Percentiles rank a stretch among this genome's conserved stretches.
Evolutionary conservation across 1,140 invertebrate species (phyloP).

Genomic region (Watersipora subatra): DNA sequence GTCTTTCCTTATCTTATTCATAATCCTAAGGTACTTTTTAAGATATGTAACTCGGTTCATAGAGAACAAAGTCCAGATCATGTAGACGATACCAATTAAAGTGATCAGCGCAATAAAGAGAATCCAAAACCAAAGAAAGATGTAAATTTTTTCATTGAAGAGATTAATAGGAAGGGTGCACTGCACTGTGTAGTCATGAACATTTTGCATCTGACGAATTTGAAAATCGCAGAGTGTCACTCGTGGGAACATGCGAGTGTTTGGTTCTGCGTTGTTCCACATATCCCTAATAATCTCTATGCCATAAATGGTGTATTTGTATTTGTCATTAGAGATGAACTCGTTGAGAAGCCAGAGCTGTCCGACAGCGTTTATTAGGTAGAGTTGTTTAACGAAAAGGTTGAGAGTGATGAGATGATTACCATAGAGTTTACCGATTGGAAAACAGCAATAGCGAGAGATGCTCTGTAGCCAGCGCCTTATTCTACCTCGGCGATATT

Average conservation of each 20-base stretch:
- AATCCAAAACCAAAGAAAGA: conserved; percentile 48
- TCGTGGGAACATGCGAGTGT: conserved; percentile 37
- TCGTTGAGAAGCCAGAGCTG: conserved; percentile 44
- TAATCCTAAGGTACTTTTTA: conserved; percentile 37
- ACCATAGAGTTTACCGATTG: conserved; percentile 43
- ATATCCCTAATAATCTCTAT: conserved; percentile 38
- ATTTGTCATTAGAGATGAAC: conserved; percentile 43
- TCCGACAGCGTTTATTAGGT: conserved; percentile 42
- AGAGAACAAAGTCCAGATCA: conserved; percentile 35
- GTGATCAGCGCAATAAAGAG: conserved; percentile 43
- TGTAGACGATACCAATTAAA: conserved; percentile 33
- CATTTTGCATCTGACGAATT: conserved; percentile 41
- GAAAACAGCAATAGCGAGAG: conserved; percentile 30
- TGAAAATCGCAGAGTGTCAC: conserved; percentile 46
- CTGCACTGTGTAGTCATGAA: conserved; percentile 45
- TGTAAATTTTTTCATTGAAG: conserved; percentile 48
- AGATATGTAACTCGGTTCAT: conserved; percentile 35
- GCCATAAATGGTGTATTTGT: conserved; percentile 44
- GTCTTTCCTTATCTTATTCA: conserved; percentile 18
- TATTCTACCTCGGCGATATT: conserved; percentile 26
- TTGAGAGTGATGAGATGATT: conserved; percentile 43
- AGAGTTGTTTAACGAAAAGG: conserved; percentile 43
- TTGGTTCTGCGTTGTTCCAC: conserved; percentile 25
- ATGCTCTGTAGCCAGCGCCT: conserved; percentile 22
- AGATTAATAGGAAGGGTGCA: conserved; percentile 47